Evolutionary conservation across 2,797 vertebrate species (phyloP).

Genomic region (Neopelma chrysocephalum): DNA sequence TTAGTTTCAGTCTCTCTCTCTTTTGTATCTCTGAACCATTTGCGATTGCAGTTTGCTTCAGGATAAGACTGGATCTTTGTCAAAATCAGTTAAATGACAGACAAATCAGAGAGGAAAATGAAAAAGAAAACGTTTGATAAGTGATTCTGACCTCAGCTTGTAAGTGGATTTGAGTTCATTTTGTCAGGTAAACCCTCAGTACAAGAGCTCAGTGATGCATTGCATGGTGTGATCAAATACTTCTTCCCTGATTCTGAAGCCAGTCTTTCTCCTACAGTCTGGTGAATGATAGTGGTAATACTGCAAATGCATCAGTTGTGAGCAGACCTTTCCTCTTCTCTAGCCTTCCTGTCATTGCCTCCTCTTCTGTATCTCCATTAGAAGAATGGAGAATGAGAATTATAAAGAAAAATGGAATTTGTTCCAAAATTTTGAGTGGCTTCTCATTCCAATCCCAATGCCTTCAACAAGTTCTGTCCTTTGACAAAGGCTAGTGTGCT

Average conservation of each 20-base stretch:
- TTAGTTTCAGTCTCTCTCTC: not conserved
- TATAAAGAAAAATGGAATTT: constrained; percentile 15
- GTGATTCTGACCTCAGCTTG: not conserved
- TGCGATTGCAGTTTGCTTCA: constrained; percentile 13
- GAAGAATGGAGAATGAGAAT: not conserved
- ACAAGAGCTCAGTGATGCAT: constrained; percentile 23
- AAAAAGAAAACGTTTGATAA: constrained; percentile 2
- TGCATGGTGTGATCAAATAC: not conserved
- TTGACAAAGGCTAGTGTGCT: not conserved
- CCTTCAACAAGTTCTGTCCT: not conserved
- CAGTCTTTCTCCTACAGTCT: not conserved
- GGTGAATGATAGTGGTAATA: not conserved
- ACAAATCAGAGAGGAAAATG: not conserved
- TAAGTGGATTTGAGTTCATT: not conserved
- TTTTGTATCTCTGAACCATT: not conserved
- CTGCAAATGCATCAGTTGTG: not conserved
- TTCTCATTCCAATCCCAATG: not conserved
- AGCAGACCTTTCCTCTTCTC: not conserved
- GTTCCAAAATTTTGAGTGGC: not conserved
- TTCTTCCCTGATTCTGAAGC: constrained; percentile 10
- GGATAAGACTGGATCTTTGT: constrained; percentile 1
- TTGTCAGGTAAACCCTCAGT: not conserved
- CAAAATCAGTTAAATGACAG: constrained; percentile 41
- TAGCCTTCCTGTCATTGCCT: not conserved
- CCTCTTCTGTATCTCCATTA: constrained; percentile 12